Base-by-base conservation (phyloP, 2,888 invertebrate species). In the Amphipoea oculea region DNA sequence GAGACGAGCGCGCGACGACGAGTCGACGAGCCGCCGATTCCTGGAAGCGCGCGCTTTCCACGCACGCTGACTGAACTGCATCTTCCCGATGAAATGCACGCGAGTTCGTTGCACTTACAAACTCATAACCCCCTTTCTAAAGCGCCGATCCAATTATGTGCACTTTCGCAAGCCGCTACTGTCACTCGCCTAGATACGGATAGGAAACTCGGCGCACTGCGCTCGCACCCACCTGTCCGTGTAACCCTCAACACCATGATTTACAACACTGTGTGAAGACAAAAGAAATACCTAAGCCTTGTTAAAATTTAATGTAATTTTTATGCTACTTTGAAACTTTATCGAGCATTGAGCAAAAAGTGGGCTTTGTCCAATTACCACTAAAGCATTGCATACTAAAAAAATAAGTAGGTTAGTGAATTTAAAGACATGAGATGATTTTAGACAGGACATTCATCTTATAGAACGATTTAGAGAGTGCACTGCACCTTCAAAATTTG, bases 51-150 rank as follows among this genome's bases (percentile, higher is more conserved):
- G 91, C 95, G 96, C 96, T 96, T 96, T 96, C 96, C 96, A 95
- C 93, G 90, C 90, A 88, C 88, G 90, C 92, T 89, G 90, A 90
- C 90, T 91, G 92, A 91, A 93, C 94, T 93, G 94, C 96, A 95
- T 96, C 96, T 96, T 96, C 96, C 96, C 96, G 94, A 94, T 95
- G 95, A 96, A 96, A 96, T 95, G 95, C 95, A 95, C 89, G 92
- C 93, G 95, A 95, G 97, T 96, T 97, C 97, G 95, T 94, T 96
- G 97, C 96, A 96, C 97, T 96, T 94, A 95, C 96, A 96, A 96
- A 96, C 97, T 96, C 97, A 95, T 97, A 97, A 97, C 97, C 97
- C 97, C 96, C 96, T 97, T 97, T 96, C 96, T 96, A 96, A 96
- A 96, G 97, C 96, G 93, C 94, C 96, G 96, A 96, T 96, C 96